These are phyloP conservation scores for Nibea albiflora DNA, from an alignment of 2,113 vertebrate species.

Conservation along the genomic window DNA sequence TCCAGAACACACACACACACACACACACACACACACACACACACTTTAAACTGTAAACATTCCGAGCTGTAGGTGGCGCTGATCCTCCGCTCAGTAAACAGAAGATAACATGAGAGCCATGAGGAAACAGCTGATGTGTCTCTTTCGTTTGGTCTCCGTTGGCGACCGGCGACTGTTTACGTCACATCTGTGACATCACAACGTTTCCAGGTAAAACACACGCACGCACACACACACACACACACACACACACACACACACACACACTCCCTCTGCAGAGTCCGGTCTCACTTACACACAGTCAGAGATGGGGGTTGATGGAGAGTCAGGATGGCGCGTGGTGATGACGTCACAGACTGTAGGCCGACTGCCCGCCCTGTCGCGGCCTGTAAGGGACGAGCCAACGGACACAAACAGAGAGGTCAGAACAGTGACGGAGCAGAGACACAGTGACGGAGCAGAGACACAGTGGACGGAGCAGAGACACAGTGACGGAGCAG, in stretches of 20 bases:
- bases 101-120: no score
- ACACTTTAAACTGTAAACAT: no score
- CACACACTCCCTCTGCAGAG: conserved; percentile 86
- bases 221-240: no score
- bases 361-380: conserved; percentile 92
- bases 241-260: no score
- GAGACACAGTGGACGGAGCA: not conserved
- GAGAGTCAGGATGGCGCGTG: conserved; percentile 94
- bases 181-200: no score
- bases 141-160: no score
- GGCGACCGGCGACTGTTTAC: no score
- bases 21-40: conserved; percentile 6
- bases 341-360: conserved; percentile 93
- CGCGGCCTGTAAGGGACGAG: conserved; percentile 90
- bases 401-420: conserved; percentile 83
- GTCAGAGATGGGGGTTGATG: conserved; percentile 98
- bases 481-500: no score
- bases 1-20: conserved; percentile 18
- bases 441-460: not conserved
- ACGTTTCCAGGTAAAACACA: no score
- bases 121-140: no score
- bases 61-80: no score
- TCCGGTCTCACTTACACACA: conserved; percentile 95
- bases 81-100: no score
- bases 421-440: conserved; percentile 78